Conservation (phyloP, 2,797 vertebrate genomes). For the Chelon labrosus region DNA sequence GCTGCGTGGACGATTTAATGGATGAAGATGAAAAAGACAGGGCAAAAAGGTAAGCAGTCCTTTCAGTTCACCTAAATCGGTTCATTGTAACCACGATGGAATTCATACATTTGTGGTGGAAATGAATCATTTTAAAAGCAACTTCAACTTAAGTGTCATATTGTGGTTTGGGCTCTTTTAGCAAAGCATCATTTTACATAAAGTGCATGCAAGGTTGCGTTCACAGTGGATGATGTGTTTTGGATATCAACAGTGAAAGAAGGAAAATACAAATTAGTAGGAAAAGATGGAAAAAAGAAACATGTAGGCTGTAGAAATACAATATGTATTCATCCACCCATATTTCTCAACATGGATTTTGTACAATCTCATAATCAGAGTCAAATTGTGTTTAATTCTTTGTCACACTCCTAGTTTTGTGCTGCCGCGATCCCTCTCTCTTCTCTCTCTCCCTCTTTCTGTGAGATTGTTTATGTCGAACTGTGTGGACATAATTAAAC, state of each 20-base stretch:
- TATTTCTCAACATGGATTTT: too few species aligned
- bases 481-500: neutral
- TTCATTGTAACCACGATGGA: neutral
- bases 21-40: constrained; percentile 90
- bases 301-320: too few species aligned
- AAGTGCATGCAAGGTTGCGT: too few species aligned
- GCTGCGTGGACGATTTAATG: constrained; percentile 91
- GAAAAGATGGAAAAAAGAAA: neutral
- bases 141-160: neutral
- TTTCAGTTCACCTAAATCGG: neutral
- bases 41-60: constrained; percentile 87
- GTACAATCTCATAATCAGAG: too few species aligned
- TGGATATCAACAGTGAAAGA: neutral
- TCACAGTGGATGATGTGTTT: neutral
- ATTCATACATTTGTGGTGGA: neutral
- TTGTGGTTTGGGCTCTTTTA: neutral
- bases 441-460: neutral
- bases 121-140: neutral
- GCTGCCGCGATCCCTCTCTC: neutral
- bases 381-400: too few species aligned
- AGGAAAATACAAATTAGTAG: neutral
- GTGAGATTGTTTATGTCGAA: neutral
- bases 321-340: too few species aligned
- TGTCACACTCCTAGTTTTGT: too few species aligned
- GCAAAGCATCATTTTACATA: neutral